Conservation (phyloP, 2,888 invertebrate genomes). For the Carcina quercana region DNA sequence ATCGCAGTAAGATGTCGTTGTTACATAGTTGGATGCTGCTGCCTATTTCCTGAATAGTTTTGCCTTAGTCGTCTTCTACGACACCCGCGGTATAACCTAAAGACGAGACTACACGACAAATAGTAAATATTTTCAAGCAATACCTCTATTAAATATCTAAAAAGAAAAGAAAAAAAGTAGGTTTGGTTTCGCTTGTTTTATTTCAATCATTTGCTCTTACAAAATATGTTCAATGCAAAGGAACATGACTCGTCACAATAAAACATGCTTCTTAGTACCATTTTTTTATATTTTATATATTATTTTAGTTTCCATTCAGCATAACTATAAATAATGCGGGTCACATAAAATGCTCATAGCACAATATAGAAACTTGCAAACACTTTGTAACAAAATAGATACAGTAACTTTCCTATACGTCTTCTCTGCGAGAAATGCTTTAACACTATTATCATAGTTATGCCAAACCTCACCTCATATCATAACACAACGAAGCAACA, state of each 20-base stretch:
- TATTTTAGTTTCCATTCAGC: conserved; percentile 72
- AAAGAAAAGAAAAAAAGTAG: too few species aligned
- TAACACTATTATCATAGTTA: conserved; percentile 70
- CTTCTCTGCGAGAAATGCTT: conserved; percentile 69
- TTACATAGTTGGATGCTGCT: too few species aligned
- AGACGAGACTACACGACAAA: too few species aligned
- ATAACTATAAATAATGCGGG: conserved; percentile 74
- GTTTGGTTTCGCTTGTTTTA: conserved; percentile 74
- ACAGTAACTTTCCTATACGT: conserved; percentile 63
- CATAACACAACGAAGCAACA: conserved; percentile 74
- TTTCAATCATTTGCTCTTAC: conserved; percentile 75
- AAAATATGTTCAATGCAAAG: conserved; percentile 76
- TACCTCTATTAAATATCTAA: too few species aligned
- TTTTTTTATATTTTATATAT: conserved; percentile 71
- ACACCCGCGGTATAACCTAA: too few species aligned
- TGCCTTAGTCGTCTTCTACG: too few species aligned
- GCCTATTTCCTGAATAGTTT: too few species aligned
- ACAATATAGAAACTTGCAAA: conserved; percentile 75
- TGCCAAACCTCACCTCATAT: conserved; percentile 69
- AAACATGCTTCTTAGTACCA: conserved; percentile 75
- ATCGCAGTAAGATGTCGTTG: too few species aligned
- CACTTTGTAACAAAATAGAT: conserved; percentile 76
- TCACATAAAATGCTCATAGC: conserved; percentile 75
- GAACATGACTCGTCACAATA: conserved; percentile 75
- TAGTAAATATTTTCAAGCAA: too few species aligned